Percentiles rank a stretch among this genome's conserved stretches.
These are phyloP conservation scores for Microcebus murinus DNA, from an alignment of 2,113 vertebrate genomes.

Conservation along the genomic window DNA sequence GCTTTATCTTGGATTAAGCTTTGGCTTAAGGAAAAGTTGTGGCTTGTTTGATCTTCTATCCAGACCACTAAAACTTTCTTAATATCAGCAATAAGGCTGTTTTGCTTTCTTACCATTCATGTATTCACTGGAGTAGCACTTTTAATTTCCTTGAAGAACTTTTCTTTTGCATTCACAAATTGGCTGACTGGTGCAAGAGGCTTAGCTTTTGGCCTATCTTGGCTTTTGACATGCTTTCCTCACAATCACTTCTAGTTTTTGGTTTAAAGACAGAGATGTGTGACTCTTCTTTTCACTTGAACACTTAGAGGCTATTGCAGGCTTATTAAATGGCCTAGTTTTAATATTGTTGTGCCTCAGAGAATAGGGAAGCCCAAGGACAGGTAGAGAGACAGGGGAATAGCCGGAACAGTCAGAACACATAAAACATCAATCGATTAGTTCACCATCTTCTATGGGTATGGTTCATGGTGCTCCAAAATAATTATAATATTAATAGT, in stretches of 20 bases:
- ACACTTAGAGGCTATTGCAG: background rate
- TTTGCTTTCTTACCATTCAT: background rate
- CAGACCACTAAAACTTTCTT: background rate
- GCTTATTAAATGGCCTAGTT: background rate
- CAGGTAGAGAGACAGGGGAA: background rate
- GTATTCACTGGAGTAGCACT: background rate
- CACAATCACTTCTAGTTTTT: background rate
- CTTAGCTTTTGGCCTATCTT: background rate
- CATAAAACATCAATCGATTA: background rate
- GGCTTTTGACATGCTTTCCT: background rate
- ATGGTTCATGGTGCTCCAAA: background rate
- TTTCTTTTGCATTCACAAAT: background rate
- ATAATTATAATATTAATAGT: background rate
- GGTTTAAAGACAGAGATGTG: background rate
- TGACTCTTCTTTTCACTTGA: background rate
- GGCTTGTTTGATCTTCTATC: background rate
- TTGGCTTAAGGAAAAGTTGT: background rate
- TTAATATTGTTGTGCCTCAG: background rate
- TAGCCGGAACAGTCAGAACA: background rate
- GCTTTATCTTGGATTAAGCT: background rate
- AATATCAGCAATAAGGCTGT: background rate
- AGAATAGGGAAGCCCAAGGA: background rate
- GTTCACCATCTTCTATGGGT: background rate
- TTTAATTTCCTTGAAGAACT: background rate
- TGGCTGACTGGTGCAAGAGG: background rate